Evolutionary conservation across 2,113 vertebrate species (phyloP).

Genomic region (Zootoca vivipara): DNA sequence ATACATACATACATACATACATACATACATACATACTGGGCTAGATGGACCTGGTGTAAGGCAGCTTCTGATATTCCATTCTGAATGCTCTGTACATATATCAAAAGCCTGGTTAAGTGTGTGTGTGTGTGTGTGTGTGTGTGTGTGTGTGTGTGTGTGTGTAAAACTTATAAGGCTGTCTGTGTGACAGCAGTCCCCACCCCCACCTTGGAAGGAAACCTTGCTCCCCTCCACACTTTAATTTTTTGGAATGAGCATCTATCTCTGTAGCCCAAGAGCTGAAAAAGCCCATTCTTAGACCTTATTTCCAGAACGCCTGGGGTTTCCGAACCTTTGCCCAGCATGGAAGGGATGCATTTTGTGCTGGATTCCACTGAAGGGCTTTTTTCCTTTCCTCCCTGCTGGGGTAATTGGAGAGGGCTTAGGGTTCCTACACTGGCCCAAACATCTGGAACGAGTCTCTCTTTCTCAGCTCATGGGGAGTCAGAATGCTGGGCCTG

Average conservation of each 20-base stretch:
- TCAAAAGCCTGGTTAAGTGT: background rate
- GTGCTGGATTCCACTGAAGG: slow-evolving; percentile 16
- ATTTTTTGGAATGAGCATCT: background rate
- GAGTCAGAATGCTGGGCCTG: slow-evolving; percentile 32
- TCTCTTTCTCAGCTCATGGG: background rate
- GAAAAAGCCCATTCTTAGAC: slow-evolving; percentile 4
- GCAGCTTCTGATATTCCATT: background rate
- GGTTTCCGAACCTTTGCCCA: background rate
- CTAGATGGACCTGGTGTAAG: too few relatives aligned
- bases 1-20: too few relatives aligned
- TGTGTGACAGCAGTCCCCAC: background rate
- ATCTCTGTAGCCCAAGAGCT: rapidly evolving
- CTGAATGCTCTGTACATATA: background rate
- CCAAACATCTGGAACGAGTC: background rate
- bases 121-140: too few relatives aligned
- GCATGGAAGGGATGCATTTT: background rate
- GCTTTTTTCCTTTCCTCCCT: slow-evolving; percentile 35
- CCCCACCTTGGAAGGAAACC: background rate
- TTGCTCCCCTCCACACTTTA: background rate
- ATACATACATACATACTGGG: too few relatives aligned
- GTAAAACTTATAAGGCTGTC: background rate
- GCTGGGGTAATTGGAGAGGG: slow-evolving; percentile 32
- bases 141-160: too few relatives aligned
- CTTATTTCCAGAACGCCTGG: slow-evolving; percentile 1
- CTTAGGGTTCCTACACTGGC: background rate